Conservation (phyloP, 2,888 invertebrate genomes). For the Tiphia femorata region DNA sequence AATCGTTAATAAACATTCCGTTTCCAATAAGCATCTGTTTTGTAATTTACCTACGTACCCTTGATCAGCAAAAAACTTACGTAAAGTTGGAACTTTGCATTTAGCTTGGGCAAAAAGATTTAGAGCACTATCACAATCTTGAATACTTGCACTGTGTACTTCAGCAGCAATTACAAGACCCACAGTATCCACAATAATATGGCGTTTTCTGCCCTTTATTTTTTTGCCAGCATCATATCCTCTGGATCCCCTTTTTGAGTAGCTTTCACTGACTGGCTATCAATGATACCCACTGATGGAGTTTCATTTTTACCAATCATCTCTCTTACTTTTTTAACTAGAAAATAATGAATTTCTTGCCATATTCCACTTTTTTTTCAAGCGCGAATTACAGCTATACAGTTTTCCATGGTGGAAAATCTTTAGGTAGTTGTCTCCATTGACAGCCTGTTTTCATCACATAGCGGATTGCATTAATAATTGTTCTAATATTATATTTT, state of each 20-base stretch:
- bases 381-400: constrained; percentile 2
- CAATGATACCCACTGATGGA: constrained; percentile 9
- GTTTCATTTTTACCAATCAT: constrained; percentile 7
- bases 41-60: constrained; percentile 16
- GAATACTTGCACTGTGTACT: constrained; percentile 13
- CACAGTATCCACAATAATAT: constrained; percentile 16
- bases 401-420: constrained; percentile 16
- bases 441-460: constrained; percentile 5
- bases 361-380: constrained; percentile 3
- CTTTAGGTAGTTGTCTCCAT: constrained; percentile 10
- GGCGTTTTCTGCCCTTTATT: constrained; percentile 22
- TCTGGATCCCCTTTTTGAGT: constrained; percentile 22
- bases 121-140: constrained; percentile 20
- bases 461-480: constrained; percentile 10
- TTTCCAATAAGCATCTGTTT: constrained; percentile 11
- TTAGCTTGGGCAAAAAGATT: constrained; percentile 15
- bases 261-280: constrained; percentile 17
- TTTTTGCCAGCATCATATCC: constrained; percentile 22
- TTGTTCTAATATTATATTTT: constrained; percentile 11
- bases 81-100: constrained; percentile 15
- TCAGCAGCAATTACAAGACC: constrained; percentile 10
- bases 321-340: constrained; percentile 9
- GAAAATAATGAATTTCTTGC: constrained; percentile 4
- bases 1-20: constrained; percentile 13
- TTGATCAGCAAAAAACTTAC: constrained; percentile 18